Evolutionary conservation across 2,888 invertebrate species (phyloP).

Genomic region (Coronaproctus castanopsis): DNA sequence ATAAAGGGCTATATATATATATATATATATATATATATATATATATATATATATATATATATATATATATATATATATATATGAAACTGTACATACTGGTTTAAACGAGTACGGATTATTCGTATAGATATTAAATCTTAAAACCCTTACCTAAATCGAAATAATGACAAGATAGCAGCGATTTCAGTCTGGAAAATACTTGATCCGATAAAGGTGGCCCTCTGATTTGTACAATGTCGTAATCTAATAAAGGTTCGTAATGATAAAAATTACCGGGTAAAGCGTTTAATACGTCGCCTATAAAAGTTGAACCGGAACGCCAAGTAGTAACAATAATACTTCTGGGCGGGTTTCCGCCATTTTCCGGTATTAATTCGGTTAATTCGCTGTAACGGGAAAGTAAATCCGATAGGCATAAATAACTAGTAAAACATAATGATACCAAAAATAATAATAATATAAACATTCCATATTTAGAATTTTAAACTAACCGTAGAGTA

Average conservation of each 20-base stretch:
- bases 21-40: too few relatives aligned
- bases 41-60: too few relatives aligned
- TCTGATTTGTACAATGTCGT: constrained; percentile 61
- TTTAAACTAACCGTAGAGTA: neutral
- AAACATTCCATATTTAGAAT: too few relatives aligned
- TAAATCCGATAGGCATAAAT: too few relatives aligned
- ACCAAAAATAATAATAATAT: neutral
- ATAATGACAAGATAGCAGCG: constrained; percentile 57
- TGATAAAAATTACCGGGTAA: constrained; percentile 75
- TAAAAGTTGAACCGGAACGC: constrained; percentile 76
- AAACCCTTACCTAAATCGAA: constrained; percentile 40
- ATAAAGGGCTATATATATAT: too few relatives aligned
- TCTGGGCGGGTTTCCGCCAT: constrained; percentile 48
- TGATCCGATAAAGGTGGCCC: constrained; percentile 45
- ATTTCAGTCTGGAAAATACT: constrained; percentile 45
- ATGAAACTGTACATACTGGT: too few relatives aligned
- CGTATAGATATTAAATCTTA: too few relatives aligned
- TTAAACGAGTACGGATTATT: too few relatives aligned
- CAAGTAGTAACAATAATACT: constrained; percentile 70
- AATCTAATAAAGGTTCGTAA: constrained; percentile 68
- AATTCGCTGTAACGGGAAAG: constrained; percentile 31
- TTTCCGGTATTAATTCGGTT: constrained; percentile 44
- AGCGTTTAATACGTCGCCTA: constrained; percentile 64
- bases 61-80: too few relatives aligned
- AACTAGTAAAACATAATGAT: too few relatives aligned